Conservation (phyloP, 2,113 vertebrate species). For the Callocephalon fimbriatum region DNA sequence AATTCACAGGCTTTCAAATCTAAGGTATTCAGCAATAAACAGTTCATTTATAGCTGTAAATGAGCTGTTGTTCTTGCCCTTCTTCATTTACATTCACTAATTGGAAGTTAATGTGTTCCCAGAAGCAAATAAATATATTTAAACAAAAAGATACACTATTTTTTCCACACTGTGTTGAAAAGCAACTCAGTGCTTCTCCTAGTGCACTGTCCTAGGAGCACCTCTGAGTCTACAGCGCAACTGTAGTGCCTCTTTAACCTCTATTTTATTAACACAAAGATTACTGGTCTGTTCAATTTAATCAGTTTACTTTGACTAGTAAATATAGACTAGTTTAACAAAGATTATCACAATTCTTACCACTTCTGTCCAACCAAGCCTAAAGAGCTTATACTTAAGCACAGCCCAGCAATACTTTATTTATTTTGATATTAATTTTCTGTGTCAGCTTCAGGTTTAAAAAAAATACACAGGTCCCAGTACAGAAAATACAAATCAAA, state of each 20-base stretch:
- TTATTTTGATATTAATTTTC: background rate
- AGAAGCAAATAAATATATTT: background rate
- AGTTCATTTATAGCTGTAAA: background rate
- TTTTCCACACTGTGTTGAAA: background rate
- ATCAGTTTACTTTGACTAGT: background rate
- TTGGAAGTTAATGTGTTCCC: slow-evolving; percentile 16
- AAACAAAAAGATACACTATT: background rate
- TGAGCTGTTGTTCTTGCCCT: background rate
- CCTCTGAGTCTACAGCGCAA: background rate
- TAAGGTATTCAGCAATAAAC: background rate
- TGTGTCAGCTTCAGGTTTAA: background rate
- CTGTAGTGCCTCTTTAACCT: background rate
- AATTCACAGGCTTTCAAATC: background rate
- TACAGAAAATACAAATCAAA: slow-evolving; percentile 10
- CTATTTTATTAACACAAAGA: background rate
- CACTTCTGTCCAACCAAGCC: background rate
- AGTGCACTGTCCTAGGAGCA: background rate
- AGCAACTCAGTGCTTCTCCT: background rate
- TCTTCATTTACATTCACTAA: slow-evolving; percentile 18
- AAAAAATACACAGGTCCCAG: background rate
- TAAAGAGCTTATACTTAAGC: background rate
- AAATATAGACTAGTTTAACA: background rate
- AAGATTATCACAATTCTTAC: background rate
- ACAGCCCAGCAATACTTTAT: background rate
- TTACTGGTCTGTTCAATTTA: background rate